Evolutionary conservation across 2,888 invertebrate species (phyloP), one percentile per base, ranked within the genome.

Genomic region (Chrysotoxum bicinctum): DNA sequence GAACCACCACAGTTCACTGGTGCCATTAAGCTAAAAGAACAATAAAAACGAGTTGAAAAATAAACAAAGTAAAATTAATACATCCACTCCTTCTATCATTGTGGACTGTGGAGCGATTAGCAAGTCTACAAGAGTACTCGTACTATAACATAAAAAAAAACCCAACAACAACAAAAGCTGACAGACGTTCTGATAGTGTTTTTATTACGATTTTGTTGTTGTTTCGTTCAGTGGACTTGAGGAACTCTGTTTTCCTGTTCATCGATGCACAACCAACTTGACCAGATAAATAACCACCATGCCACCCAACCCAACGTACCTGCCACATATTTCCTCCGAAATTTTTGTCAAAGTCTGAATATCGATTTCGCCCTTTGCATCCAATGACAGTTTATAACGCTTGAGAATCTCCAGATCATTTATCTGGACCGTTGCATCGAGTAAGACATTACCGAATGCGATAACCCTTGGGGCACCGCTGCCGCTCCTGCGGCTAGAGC

Each of bases 1-100:
- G 93, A 92, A 2, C 94, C 93, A 8, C 93, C 93, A 16, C 81
- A 73, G 62, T 43, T 81, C 58, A 73, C 68, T 37, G 85, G 81
- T 48, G 81, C 85, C 81, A 84, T 69, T 73, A 80, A 80, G 37
- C 75, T 79, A 66, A 84, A 87, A 84, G 45, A 70, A 68, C 12
- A 52, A 37, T 64, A 68, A 64, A 62, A 75, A 77, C 58, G 43
- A 62, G 32, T 3, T 56, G 37, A 72, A 16, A 52, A 21, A 52
- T 19, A 50, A 74, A 56, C 26, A 19, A 26, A 43, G 60, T 14
- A 30, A 52, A 43, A 50, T 40, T 56, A 58, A 60, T 30, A 60
- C 69, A 77, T 64, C 37, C 54, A 37, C 72, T 23, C 2, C 35
- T 54, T 16, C 9, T 40, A 32, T 66, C 19, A 56, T 45, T 52